Conservation (phyloP, 2,797 vertebrate species). For the Micropoecilia bifurca region DNA sequence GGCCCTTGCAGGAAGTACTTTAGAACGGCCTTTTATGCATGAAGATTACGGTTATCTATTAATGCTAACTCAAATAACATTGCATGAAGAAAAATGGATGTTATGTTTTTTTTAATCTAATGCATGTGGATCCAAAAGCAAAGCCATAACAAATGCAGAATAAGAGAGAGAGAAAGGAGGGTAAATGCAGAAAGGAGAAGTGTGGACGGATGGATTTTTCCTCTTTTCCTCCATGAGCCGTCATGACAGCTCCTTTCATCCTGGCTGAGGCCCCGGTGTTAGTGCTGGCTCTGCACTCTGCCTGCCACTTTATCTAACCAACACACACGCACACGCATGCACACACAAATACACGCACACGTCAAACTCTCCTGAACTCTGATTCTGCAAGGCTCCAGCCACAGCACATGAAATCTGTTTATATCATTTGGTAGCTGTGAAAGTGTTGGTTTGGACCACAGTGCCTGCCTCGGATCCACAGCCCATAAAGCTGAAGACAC, state of each 20-base stretch:
- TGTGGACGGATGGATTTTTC: slow-evolving; percentile 78
- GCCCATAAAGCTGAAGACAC: slow-evolving; percentile 45
- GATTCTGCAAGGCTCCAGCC: slow-evolving; percentile 75
- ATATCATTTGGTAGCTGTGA: slow-evolving; percentile 79
- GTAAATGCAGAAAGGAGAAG: slow-evolving; percentile 65
- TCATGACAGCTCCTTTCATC: slow-evolving; percentile 85
- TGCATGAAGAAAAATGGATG: slow-evolving; percentile 26
- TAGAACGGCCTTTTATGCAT: background rate
- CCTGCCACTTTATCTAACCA: slow-evolving; percentile 70
- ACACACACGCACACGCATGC: slow-evolving; percentile 31
- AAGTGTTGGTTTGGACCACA: slow-evolving; percentile 76
- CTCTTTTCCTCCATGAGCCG: slow-evolving; percentile 73
- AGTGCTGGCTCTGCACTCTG: slow-evolving; percentile 79
- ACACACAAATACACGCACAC: slow-evolving; percentile 39
- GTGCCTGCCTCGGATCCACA: slow-evolving; percentile 57
- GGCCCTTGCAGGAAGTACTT: background rate
- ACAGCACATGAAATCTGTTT: slow-evolving; percentile 81
- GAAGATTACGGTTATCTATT: background rate
- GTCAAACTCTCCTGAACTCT: slow-evolving; percentile 59
- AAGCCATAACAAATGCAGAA: slow-evolving; percentile 46
- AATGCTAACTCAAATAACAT: background rate
- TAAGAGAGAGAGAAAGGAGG: slow-evolving; percentile 47
- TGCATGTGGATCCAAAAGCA: slow-evolving; percentile 49
- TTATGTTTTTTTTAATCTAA: slow-evolving; percentile 21
- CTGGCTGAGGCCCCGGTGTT: slow-evolving; percentile 78